A percentile compares a stretch with the other conserved stretches of the same genome.
These are phyloP conservation scores for Lepilemur ruficaudatus DNA, from an alignment of 2,797 vertebrate species.

Conservation along the genomic window DNA sequence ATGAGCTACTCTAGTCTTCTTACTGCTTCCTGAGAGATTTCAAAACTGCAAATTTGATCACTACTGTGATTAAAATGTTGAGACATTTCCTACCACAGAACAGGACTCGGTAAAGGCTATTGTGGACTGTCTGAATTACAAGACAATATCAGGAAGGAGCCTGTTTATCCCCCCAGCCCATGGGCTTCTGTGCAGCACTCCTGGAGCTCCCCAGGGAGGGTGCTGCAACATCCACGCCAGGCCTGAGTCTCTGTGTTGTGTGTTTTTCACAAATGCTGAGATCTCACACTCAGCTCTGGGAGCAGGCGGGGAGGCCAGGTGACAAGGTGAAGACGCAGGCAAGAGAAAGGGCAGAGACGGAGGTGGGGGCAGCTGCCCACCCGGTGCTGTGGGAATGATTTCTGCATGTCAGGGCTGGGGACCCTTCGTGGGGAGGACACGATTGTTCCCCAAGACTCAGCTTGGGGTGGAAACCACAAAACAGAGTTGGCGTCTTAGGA, in stretches of 20 bases:
- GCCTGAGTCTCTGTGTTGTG: background rate
- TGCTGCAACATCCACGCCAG: background rate
- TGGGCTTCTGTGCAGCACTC: too few relatives aligned
- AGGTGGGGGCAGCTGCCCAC: accelerated
- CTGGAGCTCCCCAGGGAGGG: background rate
- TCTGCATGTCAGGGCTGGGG: background rate
- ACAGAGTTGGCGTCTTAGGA: background rate
- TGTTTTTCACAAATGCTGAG: too few relatives aligned
- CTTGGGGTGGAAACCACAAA: background rate
- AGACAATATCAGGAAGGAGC: background rate
- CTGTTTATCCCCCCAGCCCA: background rate
- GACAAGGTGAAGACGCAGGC: accelerated
- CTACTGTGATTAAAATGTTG: background rate
- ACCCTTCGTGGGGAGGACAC: too few relatives aligned
- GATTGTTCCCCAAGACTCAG: background rate
- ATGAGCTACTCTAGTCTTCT: background rate
- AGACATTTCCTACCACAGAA: background rate
- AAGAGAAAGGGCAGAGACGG: accelerated
- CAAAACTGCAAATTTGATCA: background rate
- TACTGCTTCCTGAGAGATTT: background rate
- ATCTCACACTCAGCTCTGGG: background rate
- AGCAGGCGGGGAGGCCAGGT: background rate
- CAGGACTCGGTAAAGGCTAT: background rate
- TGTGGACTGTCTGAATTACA: too few relatives aligned
- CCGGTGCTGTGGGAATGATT: background rate